Conservation (phyloP, 2,888 invertebrate genomes). For the Coelinius sp. region DNA sequence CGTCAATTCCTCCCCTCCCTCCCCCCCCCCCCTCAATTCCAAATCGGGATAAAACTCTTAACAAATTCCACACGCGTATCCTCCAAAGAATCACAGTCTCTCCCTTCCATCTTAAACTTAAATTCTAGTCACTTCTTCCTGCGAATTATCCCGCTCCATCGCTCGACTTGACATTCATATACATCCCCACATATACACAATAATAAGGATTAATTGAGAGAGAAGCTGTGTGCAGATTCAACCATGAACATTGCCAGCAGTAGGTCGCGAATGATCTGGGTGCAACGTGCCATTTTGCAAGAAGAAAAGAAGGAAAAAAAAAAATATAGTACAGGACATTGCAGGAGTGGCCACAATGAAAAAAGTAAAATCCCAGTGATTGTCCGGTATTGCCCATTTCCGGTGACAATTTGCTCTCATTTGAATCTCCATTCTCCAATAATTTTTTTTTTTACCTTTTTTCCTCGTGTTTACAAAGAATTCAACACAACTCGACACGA, state of each 20-base stretch:
- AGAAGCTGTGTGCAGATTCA: conserved; percentile 25
- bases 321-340: background rate
- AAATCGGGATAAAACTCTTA: background rate
- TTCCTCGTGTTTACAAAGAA: background rate
- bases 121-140: conserved; percentile 3
- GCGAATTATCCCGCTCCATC: conserved; percentile 1
- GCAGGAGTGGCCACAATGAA: background rate
- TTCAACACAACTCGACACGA: background rate
- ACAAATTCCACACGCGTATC: conserved; percentile 22
- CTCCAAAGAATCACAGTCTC: background rate
- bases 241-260: conserved; percentile 30
- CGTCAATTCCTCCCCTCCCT: background rate
- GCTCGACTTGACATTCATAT: background rate
- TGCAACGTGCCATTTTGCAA: conserved; percentile 13
- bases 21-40: too few species aligned
- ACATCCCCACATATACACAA: conserved; percentile 17
- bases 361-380: background rate
- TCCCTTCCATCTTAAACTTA: background rate
- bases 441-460: background rate
- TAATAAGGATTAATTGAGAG: conserved; percentile 45
- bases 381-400: background rate
- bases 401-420: background rate
- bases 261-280: conserved; percentile 35
- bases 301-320: background rate
- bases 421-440: background rate